A percentile compares a stretch with the other conserved stretches of the same genome.
These are phyloP conservation scores for Epizoanthus illoricatus DNA, from an alignment of 92 coral and sea anemone species.

Conservation along the genomic window DNA sequence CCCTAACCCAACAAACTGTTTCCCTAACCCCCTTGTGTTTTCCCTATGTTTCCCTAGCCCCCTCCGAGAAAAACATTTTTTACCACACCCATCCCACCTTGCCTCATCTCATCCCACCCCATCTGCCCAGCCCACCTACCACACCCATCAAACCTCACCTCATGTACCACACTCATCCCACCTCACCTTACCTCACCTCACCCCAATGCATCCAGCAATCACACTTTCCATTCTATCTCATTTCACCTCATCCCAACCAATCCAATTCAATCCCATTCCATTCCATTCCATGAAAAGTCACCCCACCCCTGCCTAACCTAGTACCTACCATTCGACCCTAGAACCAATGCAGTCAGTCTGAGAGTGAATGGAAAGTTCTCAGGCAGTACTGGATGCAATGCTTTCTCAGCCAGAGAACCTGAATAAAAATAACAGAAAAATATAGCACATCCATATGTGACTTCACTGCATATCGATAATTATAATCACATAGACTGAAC, in stretches of 20 bases:
- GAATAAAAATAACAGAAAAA: not conserved
- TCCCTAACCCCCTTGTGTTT: too few relatives aligned
- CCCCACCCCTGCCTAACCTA: too few relatives aligned
- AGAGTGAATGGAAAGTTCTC: constrained; percentile 79
- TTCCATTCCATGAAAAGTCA: too few relatives aligned
- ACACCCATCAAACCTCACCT: too few relatives aligned
- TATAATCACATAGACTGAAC: too few relatives aligned
- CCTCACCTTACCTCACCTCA: constrained; percentile 70
- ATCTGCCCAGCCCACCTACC: not conserved
- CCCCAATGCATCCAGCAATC: constrained; percentile 43
- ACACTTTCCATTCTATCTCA: too few relatives aligned
- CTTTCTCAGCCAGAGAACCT: constrained; percentile 94
- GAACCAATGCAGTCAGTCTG: constrained; percentile 87
- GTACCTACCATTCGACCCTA: constrained; percentile 90
- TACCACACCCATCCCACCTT: not conserved
- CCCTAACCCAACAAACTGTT: too few relatives aligned
- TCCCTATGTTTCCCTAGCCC: too few relatives aligned
- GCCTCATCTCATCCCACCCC: not conserved
- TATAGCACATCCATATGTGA: not conserved
- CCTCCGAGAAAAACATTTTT: too few relatives aligned
- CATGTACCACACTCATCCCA: not conserved
- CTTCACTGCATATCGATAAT: not conserved
- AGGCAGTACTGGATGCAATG: constrained; percentile 85
- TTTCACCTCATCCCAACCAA: too few relatives aligned
- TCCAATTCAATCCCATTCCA: too few relatives aligned